A percentile compares a stretch with the other conserved stretches of the same genome.
Evolutionary conservation across 2,888 invertebrate species (phyloP).

Genomic region (Tipula helvola): DNA sequence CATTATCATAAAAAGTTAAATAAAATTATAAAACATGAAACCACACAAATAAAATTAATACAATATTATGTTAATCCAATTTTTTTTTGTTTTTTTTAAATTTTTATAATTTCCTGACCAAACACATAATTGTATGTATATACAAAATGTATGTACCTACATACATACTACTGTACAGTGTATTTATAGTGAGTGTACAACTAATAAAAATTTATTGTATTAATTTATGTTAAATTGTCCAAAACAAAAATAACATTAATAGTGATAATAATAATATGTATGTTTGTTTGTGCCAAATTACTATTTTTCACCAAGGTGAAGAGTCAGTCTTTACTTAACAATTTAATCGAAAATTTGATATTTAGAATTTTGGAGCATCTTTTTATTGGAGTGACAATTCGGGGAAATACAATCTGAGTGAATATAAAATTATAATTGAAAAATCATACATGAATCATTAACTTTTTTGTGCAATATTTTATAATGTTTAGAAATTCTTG

Average conservation of each 20-base stretch:
- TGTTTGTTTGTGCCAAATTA: too few species aligned
- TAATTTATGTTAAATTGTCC: background rate
- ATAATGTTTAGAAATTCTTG: too few species aligned
- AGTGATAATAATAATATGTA: too few species aligned
- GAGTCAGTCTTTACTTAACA: too few species aligned
- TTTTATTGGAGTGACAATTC: too few species aligned
- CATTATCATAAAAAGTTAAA: background rate
- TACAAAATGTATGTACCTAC: background rate
- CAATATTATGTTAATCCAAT: background rate
- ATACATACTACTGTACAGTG: background rate
- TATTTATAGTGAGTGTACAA: background rate
- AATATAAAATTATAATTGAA: too few species aligned
- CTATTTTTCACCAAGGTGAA: too few species aligned
- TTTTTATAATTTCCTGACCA: background rate
- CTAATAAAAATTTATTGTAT: background rate
- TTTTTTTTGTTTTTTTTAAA: background rate
- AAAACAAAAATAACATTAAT: background rate
- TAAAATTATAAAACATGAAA: background rate
- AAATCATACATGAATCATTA: too few species aligned
- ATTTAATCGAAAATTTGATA: too few species aligned
- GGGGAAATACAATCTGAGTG: too few species aligned
- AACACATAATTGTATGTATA: background rate
- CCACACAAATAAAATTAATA: background rate
- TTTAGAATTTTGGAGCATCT: too few species aligned
- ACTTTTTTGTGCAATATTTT: too few species aligned